A percentile compares a stretch with the other conserved stretches of the same genome.
phyloP scores from a whole-genome alignment of 2,888 invertebrate genomes.

The Hofmannophila pseudospretella region DNA sequence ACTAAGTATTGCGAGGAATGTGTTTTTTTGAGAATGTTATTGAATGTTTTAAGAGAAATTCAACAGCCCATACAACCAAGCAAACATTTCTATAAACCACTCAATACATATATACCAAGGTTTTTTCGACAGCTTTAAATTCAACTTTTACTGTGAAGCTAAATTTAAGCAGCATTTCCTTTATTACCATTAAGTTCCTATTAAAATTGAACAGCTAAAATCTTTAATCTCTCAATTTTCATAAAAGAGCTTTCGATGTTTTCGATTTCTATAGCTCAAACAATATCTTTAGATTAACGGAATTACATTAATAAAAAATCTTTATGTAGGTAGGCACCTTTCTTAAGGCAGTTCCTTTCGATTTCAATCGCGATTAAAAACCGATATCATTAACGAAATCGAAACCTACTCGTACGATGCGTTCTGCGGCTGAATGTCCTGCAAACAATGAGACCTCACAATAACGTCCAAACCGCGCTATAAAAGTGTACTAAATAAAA shows the following conservation, averaged over 20 bases:
- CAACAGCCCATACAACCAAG: too few species aligned
- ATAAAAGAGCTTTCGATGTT: background rate
- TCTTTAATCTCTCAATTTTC: too few species aligned
- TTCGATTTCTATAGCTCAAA: background rate
- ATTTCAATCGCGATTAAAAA: constrained; percentile 63
- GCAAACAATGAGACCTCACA: constrained; percentile 57
- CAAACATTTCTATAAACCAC: too few species aligned
- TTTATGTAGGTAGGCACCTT: background rate
- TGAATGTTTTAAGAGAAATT: too few species aligned
- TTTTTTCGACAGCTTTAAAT: too few species aligned
- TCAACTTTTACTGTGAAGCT: too few species aligned
- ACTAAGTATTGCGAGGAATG: too few species aligned
- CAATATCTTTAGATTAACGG: constrained; percentile 15
- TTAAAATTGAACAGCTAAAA: too few species aligned
- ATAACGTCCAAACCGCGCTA: constrained; percentile 63
- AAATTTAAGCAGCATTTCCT: too few species aligned
- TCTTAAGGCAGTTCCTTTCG: constrained; percentile 45
- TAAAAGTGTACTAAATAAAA: constrained; percentile 45
- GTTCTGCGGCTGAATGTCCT: constrained; percentile 67
- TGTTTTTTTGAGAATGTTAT: too few species aligned
- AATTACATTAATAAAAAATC: constrained; percentile 23
- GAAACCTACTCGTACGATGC: constrained; percentile 75
- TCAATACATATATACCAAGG: too few species aligned
- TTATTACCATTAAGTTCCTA: too few species aligned
- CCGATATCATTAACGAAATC: constrained; percentile 76